Conservation (phyloP, 2,113 vertebrate species). For the Sisor rabdophorus region DNA sequence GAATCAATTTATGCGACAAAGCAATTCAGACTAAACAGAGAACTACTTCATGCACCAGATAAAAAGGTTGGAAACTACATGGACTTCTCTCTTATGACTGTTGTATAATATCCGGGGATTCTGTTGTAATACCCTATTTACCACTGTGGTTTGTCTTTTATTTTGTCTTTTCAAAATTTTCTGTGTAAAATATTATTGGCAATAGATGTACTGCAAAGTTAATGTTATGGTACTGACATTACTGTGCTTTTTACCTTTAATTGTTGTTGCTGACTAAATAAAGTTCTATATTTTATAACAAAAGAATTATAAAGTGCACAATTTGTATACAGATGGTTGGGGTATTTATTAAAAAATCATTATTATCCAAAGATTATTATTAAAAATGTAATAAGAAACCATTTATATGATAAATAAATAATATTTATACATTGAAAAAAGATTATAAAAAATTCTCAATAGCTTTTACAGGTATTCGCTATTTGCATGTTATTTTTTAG, state of each 20-base stretch:
- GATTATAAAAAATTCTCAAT: no score
- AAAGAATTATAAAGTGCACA: not conserved
- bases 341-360: not conserved
- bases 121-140: constrained; percentile 52
- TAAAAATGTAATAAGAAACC: not conserved
- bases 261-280: constrained; percentile 77
- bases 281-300: constrained; percentile 83
- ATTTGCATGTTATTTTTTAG: no score
- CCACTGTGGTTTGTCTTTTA: constrained; percentile 53
- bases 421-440: no score
- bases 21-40: constrained; percentile 38
- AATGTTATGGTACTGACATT: constrained; percentile 72
- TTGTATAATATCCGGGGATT: constrained; percentile 39
- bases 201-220: constrained; percentile 68
- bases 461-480: no score
- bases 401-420: no score
- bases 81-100: constrained; percentile 36
- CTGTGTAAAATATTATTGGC: constrained; percentile 56
- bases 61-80: constrained; percentile 20
- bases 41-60: constrained; percentile 35
- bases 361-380: not conserved
- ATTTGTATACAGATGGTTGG: not conserved
- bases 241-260: constrained; percentile 64
- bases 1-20: constrained; percentile 53
- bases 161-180: constrained; percentile 55